These are phyloP conservation scores for Acleris laterana DNA, from an alignment of 2,888 invertebrate species.

Conservation along the genomic window DNA sequence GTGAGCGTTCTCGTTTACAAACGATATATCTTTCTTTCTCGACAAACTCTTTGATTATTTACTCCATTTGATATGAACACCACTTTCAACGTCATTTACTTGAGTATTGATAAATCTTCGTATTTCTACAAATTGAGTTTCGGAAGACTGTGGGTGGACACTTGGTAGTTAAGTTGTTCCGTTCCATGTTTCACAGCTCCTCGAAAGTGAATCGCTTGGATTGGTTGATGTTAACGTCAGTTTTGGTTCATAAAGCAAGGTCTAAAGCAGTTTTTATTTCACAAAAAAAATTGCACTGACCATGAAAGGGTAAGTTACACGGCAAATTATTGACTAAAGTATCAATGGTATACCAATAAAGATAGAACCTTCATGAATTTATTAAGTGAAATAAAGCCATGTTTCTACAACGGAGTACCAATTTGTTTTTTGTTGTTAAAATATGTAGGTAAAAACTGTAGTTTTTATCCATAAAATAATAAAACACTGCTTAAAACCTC, in stretches of 20 bases:
- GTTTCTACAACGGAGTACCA: too few species aligned
- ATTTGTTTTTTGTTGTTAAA: too few species aligned
- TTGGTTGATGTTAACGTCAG: background rate
- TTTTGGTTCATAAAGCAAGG: background rate
- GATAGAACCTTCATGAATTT: too few species aligned
- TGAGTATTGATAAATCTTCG: background rate
- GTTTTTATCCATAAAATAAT: too few species aligned
- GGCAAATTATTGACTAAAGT: too few species aligned
- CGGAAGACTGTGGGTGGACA: conserved; percentile 1
- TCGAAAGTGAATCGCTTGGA: background rate
- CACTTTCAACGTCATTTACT: background rate
- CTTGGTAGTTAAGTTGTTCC: background rate
- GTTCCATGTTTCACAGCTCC: conserved; percentile 14
- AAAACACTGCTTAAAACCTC: too few species aligned
- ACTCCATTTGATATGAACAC: background rate
- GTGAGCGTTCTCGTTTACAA: background rate
- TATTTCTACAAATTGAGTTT: background rate
- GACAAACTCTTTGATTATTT: background rate
- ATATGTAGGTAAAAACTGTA: too few species aligned
- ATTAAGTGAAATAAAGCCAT: too few species aligned
- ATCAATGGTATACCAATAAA: too few species aligned
- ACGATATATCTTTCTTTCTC: background rate
- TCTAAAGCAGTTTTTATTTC: background rate
- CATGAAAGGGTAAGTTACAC: too few species aligned
- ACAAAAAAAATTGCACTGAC: too few species aligned